Percentiles rank a stretch among this genome's conserved stretches.
phyloP scores from a whole-genome alignment of 35 echinoderm and acorn worm genomes.

The Ophioderma brevispina region DNA sequence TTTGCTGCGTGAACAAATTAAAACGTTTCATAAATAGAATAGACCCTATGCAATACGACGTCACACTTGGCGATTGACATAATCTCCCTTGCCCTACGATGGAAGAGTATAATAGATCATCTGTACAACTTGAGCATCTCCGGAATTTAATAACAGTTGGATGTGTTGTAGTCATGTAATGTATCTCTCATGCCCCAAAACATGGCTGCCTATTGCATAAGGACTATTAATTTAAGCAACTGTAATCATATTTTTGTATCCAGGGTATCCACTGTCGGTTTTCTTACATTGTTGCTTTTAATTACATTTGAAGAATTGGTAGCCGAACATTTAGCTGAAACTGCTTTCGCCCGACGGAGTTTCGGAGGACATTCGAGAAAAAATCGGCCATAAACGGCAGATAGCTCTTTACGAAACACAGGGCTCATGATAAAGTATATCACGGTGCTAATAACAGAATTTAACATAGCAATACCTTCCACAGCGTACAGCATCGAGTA shows the following conservation, averaged over 20 bases:
- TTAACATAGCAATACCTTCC: conserved; percentile 92
- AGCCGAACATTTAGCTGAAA: background rate
- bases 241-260: conserved; percentile 76
- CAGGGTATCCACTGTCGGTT: conserved; percentile 64
- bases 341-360: conserved; percentile 17
- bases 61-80: too few relatives aligned
- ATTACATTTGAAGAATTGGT: conserved; percentile 61
- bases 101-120: too few relatives aligned
- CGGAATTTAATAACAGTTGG: too few relatives aligned
- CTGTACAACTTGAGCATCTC: too few relatives aligned
- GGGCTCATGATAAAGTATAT: conserved; percentile 89
- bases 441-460: conserved; percentile 86
- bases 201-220: too few relatives aligned
- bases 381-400: conserved; percentile 20
- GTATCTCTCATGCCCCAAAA: too few relatives aligned
- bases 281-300: conserved; percentile 49
- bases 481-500: conserved; percentile 62
- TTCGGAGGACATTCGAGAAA: conserved; percentile 20
- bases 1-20: too few relatives aligned
- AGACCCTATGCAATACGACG: too few relatives aligned
- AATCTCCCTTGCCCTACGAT: too few relatives aligned
- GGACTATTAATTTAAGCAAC: too few relatives aligned
- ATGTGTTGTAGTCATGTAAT: too few relatives aligned
- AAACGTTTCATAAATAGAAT: too few relatives aligned
- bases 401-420: conserved; percentile 86